phyloP scores from a whole-genome alignment of 2,797 vertebrate genomes.

The Antrozous pallidus region DNA sequence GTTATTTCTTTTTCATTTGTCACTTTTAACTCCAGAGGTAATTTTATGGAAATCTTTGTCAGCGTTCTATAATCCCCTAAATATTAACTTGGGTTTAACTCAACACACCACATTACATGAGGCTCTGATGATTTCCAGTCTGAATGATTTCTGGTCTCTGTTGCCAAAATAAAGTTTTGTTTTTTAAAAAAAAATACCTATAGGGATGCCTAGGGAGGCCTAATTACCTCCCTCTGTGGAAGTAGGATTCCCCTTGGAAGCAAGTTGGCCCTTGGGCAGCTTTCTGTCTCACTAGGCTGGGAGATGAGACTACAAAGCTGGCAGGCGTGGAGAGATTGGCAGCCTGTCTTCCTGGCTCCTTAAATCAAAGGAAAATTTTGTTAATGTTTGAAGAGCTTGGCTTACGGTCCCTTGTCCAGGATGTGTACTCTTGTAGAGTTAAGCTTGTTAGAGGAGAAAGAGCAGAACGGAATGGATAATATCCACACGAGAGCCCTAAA shows the following conservation, averaged over 20 bases:
- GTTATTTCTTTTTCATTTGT: constrained; percentile 54
- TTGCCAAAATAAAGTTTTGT: constrained; percentile 47
- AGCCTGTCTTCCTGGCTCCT: constrained; percentile 51
- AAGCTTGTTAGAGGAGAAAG: not conserved
- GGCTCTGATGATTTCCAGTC: constrained; percentile 45
- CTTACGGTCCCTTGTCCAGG: not conserved
- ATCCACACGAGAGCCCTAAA: not conserved
- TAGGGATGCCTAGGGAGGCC: constrained; percentile 6
- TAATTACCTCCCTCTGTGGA: constrained; percentile 47
- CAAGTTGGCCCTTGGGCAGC: not conserved
- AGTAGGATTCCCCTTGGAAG: not conserved
- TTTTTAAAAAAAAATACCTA: constrained; percentile 25
- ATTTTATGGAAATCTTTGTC: constrained; percentile 37
- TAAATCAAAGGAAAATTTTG: constrained; percentile 63
- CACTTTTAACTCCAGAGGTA: not conserved
- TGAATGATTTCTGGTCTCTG: constrained; percentile 17
- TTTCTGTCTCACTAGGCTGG: not conserved
- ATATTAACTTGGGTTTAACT: constrained; percentile 48
- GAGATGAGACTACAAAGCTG: constrained; percentile 51
- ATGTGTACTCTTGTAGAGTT: not conserved
- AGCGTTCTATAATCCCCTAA: constrained; percentile 51
- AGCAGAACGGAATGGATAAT: not conserved
- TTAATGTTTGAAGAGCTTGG: constrained; percentile 68
- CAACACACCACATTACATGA: not conserved
- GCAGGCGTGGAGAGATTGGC: constrained; percentile 46